Base-by-base conservation (phyloP, 2,888 invertebrate species). In the Epinotia ramella region DNA sequence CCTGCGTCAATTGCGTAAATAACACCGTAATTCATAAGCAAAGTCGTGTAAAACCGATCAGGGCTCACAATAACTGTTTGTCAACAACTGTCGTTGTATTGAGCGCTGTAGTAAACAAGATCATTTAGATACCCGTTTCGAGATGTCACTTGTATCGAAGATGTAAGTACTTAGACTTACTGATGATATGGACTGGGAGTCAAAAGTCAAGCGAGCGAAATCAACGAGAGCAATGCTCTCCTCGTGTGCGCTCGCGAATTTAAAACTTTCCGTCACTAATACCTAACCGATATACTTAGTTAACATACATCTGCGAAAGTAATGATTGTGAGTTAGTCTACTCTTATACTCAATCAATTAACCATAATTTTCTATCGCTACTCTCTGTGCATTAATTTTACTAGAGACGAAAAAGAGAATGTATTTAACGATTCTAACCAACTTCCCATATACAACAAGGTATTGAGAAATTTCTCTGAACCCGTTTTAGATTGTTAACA, bases 121-220 rank as follows among this genome's bases (percentile, higher is more conserved):
- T 83, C 74, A 83, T 85, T 81, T 82, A 81, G 80, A 86, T 81
- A 78, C 79, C 83, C 83, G 84, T 86, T 80, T 13, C 60, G 65
- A 71, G 44, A 66, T 60, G 57, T 13, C 82, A 79, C 78, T 49
- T 65, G 60, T 71, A 71, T 75, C 70, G 28, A 64, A 57, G 59
- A 53, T 63, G 28, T 53, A n/a, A 46, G 46, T 49, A 53, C 5
- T 53, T 44, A 44, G 13, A 53, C 16, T 53, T 44, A 44, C 13
- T 49, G 40, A 67, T 68, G 49, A 46, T 16, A 57, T 56, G 18
- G 16, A 64, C 53, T 28, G n/a, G 24, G 64, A 68, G 74, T 75
- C 77, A 77, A 67, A 75, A 71, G 74, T 77, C 74, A 75, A 74
- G 40, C 40, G 63, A 65, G 64, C 70, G 44, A 76, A 76, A 20